Evolutionary conservation across 92 coral and sea anemone genomes (phyloP).

Genomic region (Galaxea fascicularis): DNA sequence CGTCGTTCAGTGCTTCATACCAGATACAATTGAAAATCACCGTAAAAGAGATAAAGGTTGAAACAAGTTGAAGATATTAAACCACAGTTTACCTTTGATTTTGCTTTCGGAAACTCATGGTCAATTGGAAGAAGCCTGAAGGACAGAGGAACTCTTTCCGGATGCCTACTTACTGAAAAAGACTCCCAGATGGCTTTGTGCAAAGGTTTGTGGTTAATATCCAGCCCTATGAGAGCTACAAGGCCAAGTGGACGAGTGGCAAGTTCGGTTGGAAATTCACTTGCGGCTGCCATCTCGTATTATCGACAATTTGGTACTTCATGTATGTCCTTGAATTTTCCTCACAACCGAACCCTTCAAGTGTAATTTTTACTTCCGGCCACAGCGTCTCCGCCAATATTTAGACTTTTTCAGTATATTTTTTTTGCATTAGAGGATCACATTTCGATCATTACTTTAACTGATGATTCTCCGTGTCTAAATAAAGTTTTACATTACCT

Average conservation of each 20-base stretch:
- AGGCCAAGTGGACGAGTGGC: conserved; percentile 96
- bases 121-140: conserved; percentile 84
- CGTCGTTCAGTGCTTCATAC: too few relatives aligned
- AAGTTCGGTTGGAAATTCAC: conserved; percentile 95
- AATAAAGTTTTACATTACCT: too few relatives aligned
- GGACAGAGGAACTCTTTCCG: conserved; percentile 91
- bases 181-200: conserved; percentile 99
- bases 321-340: neutral
- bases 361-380: too few relatives aligned
- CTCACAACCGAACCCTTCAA: too few relatives aligned
- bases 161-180: conserved; percentile 88
- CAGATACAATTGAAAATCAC: too few relatives aligned
- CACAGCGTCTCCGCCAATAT: too few relatives aligned
- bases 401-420: too few relatives aligned
- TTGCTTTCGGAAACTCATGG: conserved; percentile 91
- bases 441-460: too few relatives aligned
- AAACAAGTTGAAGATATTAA: neutral
- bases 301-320: neutral
- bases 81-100: conserved; percentile 74
- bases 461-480: too few relatives aligned
- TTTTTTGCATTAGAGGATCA: too few relatives aligned
- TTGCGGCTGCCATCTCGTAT: conserved; percentile 98
- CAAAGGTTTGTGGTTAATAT: conserved; percentile 73
- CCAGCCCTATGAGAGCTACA: conserved; percentile 91
- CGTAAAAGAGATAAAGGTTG: neutral